Base-by-base conservation (phyloP, 92 coral and sea anemone species). In the Phenganax marumi region DNA sequence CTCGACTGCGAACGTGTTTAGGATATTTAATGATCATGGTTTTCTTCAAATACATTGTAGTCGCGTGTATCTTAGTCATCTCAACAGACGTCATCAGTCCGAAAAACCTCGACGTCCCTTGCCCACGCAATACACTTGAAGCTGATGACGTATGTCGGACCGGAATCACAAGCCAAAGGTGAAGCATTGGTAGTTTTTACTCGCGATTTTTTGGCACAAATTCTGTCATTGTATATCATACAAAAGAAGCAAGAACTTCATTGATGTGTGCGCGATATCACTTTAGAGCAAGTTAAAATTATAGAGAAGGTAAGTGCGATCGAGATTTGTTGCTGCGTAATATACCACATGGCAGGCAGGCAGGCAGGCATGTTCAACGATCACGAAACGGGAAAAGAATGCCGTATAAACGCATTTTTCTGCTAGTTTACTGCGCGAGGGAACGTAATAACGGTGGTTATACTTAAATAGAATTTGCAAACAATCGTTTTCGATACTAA, bases 91-190 rank as follows among this genome's bases (percentile, higher is more conserved):
- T 33, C 5, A 33, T 33, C 43, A 5, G 43, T 33, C n/a, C n/a
- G n/a, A n/a, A n/a, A n/a, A n/a, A n/a, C n/a, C n/a, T n/a, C n/a
- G n/a, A n/a, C n/a, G n/a, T n/a, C 57, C 16, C n/a, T 58, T 23
- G 65, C 65, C 65, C 65, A 58, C 65, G 65, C 23, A 14, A 18
- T 5, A 58, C 65, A 58, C 65, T 58, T 58, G 65, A 14, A 19
- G 18, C 65, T 12, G 65, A 7, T 58, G 65, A 58, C 65, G 65
- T 21, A 64, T 21, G 43, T 33, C 43, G 43, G 16, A 16, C 70
- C 70, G 70, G 70, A 64, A 64, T 64, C 43, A 64, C 43, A 64
- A 64, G 70, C 70, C 70, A 64, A 64, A 64, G 70, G 70, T 62
- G 68, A 62, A 62, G 68, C 68, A 19, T 24, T 62, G 17, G 68